Percentiles rank a stretch among this genome's conserved stretches.
Conservation (phyloP, 2,888 invertebrate species). For the Iphiclides podalirius region DNA sequence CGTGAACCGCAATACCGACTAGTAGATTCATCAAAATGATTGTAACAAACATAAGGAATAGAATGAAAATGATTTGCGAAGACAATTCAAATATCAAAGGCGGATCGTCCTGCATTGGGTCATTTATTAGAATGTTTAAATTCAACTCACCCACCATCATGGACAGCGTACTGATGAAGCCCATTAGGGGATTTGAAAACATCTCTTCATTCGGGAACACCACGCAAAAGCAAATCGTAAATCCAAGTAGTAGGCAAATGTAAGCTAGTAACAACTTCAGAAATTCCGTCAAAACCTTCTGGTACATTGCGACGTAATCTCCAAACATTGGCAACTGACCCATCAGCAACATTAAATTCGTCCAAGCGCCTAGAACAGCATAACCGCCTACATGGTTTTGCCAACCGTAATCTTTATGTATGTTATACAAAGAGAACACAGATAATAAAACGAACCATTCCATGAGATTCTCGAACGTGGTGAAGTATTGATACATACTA, state of each 20-base stretch:
- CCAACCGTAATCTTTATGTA: conserved; percentile 89
- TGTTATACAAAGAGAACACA: conserved; percentile 89
- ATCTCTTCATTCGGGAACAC: conserved; percentile 91
- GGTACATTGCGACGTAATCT: conserved; percentile 95
- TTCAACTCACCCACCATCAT: conserved; percentile 95
- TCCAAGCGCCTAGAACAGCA: conserved; percentile 92
- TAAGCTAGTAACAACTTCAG: conserved; percentile 90
- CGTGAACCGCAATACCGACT: conserved; percentile 93
- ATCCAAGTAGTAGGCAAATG: conserved; percentile 89
- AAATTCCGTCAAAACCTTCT: conserved; percentile 91
- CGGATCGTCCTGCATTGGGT: conserved; percentile 84
- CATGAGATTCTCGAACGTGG: conserved; percentile 90
- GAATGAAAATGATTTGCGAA: conserved; percentile 88
- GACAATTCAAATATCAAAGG: conserved; percentile 87
- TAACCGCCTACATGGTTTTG: conserved; percentile 93
- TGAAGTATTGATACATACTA: conserved; percentile 88
- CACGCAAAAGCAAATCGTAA: conserved; percentile 92
- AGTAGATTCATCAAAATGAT: conserved; percentile 92
- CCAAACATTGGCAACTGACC: conserved; percentile 93
- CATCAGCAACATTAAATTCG: conserved; percentile 92
- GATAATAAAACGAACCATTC: conserved; percentile 93
- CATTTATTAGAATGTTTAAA: conserved; percentile 86
- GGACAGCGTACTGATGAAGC: conserved; percentile 89
- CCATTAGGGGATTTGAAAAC: conserved; percentile 91
- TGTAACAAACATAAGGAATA: conserved; percentile 90